phyloP scores from a whole-genome alignment of 2,797 vertebrate genomes.

The Pseudochirops cupreus region DNA sequence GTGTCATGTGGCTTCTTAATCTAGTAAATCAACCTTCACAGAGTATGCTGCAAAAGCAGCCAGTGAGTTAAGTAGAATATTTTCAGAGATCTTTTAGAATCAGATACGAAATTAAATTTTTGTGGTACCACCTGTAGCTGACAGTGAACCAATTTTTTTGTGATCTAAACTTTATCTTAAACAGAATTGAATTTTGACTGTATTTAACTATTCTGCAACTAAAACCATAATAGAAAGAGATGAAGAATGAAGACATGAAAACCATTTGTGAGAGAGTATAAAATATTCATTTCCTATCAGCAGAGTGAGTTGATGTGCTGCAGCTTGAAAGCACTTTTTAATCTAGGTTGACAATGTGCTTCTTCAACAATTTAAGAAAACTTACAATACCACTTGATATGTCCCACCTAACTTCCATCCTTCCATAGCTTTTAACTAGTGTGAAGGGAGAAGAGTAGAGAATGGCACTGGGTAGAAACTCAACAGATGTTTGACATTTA shows the following conservation, averaged over 20 bases:
- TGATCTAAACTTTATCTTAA: conserved; percentile 39
- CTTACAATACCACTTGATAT: background rate
- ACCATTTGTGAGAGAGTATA: conserved; percentile 7
- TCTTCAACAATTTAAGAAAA: conserved; percentile 32
- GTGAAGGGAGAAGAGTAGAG: conserved; percentile 9
- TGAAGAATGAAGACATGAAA: conserved; percentile 28
- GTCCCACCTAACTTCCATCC: background rate
- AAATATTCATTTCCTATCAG: conserved; percentile 36
- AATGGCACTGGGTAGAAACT: background rate
- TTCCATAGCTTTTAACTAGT: background rate
- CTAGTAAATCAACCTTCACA: background rate
- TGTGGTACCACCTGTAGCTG: conserved; percentile 29
- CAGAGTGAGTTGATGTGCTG: background rate
- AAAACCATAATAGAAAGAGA: conserved; percentile 47
- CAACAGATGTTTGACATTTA: background rate
- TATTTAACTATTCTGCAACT: background rate
- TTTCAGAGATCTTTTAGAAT: conserved; percentile 37
- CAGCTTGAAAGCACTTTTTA: background rate
- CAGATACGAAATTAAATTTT: conserved; percentile 44
- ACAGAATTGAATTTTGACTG: conserved; percentile 32
- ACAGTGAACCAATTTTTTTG: conserved; percentile 19
- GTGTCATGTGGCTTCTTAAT: conserved; percentile 13
- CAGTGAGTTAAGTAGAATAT: background rate
- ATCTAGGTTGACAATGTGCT: conserved; percentile 25
- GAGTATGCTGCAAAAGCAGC: conserved; percentile 34